Percentiles rank a stretch among this genome's conserved stretches.
These are phyloP conservation scores for Neomorphus geoffroyi DNA, from an alignment of 2,797 vertebrate species.

Conservation along the genomic window DNA sequence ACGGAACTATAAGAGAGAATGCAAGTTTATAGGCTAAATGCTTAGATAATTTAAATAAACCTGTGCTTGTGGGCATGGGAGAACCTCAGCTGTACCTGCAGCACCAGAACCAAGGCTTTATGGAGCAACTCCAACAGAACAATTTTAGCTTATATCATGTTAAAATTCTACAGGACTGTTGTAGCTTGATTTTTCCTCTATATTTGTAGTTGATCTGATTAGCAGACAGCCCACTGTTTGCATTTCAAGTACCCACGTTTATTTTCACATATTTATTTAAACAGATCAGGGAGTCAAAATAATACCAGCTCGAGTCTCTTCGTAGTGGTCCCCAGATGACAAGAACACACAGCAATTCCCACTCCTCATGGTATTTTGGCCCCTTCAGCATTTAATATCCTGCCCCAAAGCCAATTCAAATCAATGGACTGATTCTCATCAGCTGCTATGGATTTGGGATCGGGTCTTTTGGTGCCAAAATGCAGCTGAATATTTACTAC, in stretches of 20 bases:
- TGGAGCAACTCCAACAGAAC: background rate
- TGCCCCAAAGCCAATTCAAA: slow-evolving; percentile 6
- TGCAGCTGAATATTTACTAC: background rate
- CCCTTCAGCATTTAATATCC: background rate
- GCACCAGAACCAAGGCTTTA: background rate
- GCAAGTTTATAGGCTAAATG: background rate
- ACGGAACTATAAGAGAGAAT: background rate
- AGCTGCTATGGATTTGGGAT: background rate
- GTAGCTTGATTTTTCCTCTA: background rate
- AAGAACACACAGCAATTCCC: slow-evolving; percentile 16
- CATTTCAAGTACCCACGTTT: background rate
- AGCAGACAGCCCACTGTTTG: slow-evolving; percentile 22
- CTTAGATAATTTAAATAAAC: background rate
- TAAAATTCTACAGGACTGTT: background rate
- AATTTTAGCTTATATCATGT: background rate
- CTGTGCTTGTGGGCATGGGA: background rate
- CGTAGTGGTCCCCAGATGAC: background rate
- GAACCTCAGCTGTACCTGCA: background rate
- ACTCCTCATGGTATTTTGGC: background rate
- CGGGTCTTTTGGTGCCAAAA: background rate
- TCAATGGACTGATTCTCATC: background rate
- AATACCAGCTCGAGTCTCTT: background rate
- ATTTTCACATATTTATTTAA: slow-evolving; percentile 32
- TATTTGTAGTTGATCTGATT: background rate
- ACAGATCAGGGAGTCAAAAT: background rate